Evolutionary conservation across 2,113 vertebrate species (phyloP).

Genomic region (Oncorhynchus keta): DNA sequence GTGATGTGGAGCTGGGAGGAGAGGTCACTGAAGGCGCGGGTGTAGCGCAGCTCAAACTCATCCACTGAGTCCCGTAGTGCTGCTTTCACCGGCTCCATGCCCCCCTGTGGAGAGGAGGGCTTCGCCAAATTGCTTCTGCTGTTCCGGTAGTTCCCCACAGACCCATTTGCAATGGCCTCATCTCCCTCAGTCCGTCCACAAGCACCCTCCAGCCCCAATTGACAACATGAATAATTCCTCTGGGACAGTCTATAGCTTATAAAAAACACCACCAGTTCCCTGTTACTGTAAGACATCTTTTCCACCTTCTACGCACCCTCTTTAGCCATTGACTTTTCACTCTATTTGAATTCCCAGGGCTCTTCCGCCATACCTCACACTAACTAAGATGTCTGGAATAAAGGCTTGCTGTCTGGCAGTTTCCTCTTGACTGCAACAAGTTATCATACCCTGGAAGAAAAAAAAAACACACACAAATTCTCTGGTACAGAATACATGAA

Average conservation of each 20-base stretch:
- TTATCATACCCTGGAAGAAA: not conserved
- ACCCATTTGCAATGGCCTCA: conserved; percentile 29
- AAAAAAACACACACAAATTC: not conserved
- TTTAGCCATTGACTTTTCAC: conserved; percentile 1
- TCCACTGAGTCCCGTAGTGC: conserved; percentile 84
- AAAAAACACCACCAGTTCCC: conserved; percentile 90
- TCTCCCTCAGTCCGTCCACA: conserved; percentile 59
- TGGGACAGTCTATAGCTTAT: conserved; percentile 90
- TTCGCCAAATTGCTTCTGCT: not conserved
- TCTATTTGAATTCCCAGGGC: conserved; percentile 34
- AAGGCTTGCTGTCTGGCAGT: not conserved
- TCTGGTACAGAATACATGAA: conserved; percentile 11
- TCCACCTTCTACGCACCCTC: conserved; percentile 29
- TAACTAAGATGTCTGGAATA: not conserved
- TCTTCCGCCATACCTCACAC: conserved; percentile 24
- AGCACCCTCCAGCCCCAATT: conserved; percentile 68
- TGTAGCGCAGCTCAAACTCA: conserved; percentile 91
- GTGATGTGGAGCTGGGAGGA: conserved; percentile 91
- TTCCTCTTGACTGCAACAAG: not conserved
- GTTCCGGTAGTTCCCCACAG: not conserved
- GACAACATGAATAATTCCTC: conserved; percentile 80
- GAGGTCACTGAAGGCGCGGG: conserved; percentile 86
- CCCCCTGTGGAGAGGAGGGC: not conserved
- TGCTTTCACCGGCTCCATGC: conserved; percentile 75
- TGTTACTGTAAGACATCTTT: conserved; percentile 70